Evolutionary conservation across 2,888 invertebrate genomes (phyloP), one percentile per base, ranked within the genome.

Genomic region (Pilophorus perplexus): DNA sequence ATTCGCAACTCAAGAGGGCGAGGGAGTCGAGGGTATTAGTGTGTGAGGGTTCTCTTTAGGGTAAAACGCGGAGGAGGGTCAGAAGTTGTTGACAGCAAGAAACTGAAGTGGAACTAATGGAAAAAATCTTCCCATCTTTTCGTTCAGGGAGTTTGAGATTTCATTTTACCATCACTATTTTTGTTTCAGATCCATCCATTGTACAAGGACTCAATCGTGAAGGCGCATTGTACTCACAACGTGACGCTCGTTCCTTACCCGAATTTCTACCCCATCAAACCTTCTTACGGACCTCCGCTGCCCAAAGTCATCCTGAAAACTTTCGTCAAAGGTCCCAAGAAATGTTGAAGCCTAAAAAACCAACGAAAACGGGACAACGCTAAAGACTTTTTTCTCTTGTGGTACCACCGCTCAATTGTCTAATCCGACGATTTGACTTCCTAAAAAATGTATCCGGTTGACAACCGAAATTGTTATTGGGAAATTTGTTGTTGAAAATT

Each of bases 151-250:
- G n/a, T n/a, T n/a, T n/a, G n/a, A n/a, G n/a, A n/a, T n/a, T n/a
- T n/a, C n/a, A n/a, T n/a, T n/a, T n/a, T 6, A 5, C 8, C 42
- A 42, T 37, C 48, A 14, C 46, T n/a, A n/a, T 65, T 3, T 54
- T 12, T 60, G 22, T 64, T 62, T 25, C 68, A 68, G 68, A 66
- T 68, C 28, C 66, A 68, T 37, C 68, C 68, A 0, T 48, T 54
- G 1, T 68, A 44, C 66, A 52, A 46, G n/a, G 62, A 68, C 52
- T 48, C 66, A n/a, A 16, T 66, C 28, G 40, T 68, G 20, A 66
- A 60, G 40, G 68, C 68, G 0, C 50, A 60, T 50, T 52, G 52
- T 33, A 42, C 68, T 18, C 68, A 68, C 33, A 68, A 68, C 48
- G 52, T 40, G 4, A 62, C 66, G 10, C 42, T 60, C 14, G 66